These are phyloP conservation scores for Halesus radiatus DNA, from an alignment of 1,140 invertebrate species.

Conservation along the genomic window DNA sequence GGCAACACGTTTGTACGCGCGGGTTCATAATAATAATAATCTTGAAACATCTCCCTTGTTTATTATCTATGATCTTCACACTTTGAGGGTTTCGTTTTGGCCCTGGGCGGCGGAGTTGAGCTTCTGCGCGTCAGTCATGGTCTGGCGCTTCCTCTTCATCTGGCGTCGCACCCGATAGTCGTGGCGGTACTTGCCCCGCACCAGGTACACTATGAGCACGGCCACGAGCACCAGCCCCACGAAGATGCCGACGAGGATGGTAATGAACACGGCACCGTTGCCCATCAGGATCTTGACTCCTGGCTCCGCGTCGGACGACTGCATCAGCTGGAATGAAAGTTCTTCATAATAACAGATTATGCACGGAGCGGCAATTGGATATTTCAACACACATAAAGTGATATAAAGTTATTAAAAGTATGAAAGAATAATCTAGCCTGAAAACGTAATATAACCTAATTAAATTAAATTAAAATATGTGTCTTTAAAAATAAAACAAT, in stretches of 20 bases:
- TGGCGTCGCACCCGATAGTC: conserved; percentile 60
- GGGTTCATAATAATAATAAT: too few relatives aligned
- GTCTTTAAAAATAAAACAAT: too few relatives aligned
- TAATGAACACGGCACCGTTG: conserved; percentile 53
- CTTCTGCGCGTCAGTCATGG: conserved; percentile 59
- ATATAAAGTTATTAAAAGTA: too few relatives aligned
- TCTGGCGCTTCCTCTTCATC: conserved; percentile 64
- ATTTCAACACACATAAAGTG: too few relatives aligned
- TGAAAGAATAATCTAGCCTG: too few relatives aligned
- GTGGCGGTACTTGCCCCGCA: conserved; percentile 52
- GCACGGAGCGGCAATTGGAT: too few relatives aligned
- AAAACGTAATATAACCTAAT: too few relatives aligned
- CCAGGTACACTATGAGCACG: conserved; percentile 62
- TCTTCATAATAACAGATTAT: too few relatives aligned
- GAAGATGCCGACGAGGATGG: conserved; percentile 61
- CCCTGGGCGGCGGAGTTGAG: conserved; percentile 36
- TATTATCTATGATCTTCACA: not conserved
- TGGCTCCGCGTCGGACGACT: conserved; percentile 48
- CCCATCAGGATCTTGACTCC: not conserved
- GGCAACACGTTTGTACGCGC: too few relatives aligned
- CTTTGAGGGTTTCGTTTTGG: conserved; percentile 36
- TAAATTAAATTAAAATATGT: too few relatives aligned
- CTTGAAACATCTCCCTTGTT: not conserved
- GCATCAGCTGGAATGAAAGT: conserved; percentile 61
- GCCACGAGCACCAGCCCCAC: conserved; percentile 61